Evolutionary conservation across 1,140 invertebrate species (phyloP), one percentile per base, ranked within the genome.

Genomic region (Drosophila auraria): DNA sequence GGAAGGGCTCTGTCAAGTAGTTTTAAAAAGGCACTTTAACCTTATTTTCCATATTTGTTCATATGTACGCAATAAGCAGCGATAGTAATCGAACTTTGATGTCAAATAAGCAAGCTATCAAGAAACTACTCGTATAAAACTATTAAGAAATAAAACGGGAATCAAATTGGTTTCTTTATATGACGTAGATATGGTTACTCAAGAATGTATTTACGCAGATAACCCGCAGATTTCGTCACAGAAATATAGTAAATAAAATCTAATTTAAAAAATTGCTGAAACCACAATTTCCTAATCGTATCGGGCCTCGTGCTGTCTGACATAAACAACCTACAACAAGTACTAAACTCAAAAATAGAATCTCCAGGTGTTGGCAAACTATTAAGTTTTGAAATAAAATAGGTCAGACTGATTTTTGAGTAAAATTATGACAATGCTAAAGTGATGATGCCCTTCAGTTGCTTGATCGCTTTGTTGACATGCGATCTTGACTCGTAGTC

Each of bases 141-240:
- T 44, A 60, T 44, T 44, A 50, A 15, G 38, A 44, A 42, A 51
- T 63, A 49, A 25, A 57, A 38, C 11, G n/a, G 8, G 54, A 57
- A 25, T 57, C 20, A 40, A 49, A 51, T 50, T 49, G 17, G 23
- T 65, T 25, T 20, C 45, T 44, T 27, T 4, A 65, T 30, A 58
- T 76, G 58, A 63, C 50, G 49, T 56, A 36, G 58, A 33, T 63
- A 25, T 56, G 3, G 40, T 54, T 47, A 40, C 33, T 40, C 17
- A 45, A 53, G 47, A 53, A 53, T 25, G 15, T 20, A 23, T 47
- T 53, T 17, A n/a, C 15, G 56, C 40, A 30, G 51, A 86, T 86
- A 84, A 86, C 82, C 68, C 64, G 53, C 53, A 62, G 70, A 74
- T 60, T 62, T 82, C 57, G 70, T 63, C 63, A 82, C 45, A 14